Evolutionary conservation across 2,113 vertebrate species (phyloP), one percentile per base, ranked within the genome.

Genomic region (Otolemur garnettii): DNA sequence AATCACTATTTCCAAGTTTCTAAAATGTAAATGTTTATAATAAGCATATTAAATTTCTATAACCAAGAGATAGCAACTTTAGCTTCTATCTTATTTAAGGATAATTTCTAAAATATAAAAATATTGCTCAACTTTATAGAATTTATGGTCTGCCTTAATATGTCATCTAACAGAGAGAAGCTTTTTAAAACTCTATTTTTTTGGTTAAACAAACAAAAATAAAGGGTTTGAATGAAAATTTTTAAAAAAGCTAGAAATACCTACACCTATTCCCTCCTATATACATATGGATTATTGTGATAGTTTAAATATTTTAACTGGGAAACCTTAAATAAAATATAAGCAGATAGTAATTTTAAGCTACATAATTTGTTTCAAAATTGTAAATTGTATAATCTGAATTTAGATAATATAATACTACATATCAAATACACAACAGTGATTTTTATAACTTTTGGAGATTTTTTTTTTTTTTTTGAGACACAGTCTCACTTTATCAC

Each of bases 51-150:
- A 94, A 60, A 79, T 80, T 90, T 82, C 33, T 93, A 80, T 12
- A 64, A 13, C 5, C 7, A 92, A 91, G 45, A 81, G 28, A 8
- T 35, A 83, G 33, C 19, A 93, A 81, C 35, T 95, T 93, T 83
- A 93, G 55, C 12, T 33, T 64, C 74, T 79, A 60, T 60, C 22
- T 45, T 93, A 79, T 10, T 86, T 86, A 96, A 92, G 50, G 83
- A 83, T n/a, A 90, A 87, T 86, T 95, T 78, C 24, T 14, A 82
- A 94, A 95, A 88, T 88, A 85, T 66, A 69, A 26, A 94, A 95
- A 71, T 80, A 42, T 3, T 69, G 28, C 5, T 18, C 15, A 82
- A 75, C 22, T 53, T 55, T 62, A 81, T 2, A 92, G 74, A 83
- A 91, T 68, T 74, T 60, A 77, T 22, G 12, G 3, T 82, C 94